phyloP scores from a whole-genome alignment of 2,888 invertebrate genomes.

The Pammene aurita region DNA sequence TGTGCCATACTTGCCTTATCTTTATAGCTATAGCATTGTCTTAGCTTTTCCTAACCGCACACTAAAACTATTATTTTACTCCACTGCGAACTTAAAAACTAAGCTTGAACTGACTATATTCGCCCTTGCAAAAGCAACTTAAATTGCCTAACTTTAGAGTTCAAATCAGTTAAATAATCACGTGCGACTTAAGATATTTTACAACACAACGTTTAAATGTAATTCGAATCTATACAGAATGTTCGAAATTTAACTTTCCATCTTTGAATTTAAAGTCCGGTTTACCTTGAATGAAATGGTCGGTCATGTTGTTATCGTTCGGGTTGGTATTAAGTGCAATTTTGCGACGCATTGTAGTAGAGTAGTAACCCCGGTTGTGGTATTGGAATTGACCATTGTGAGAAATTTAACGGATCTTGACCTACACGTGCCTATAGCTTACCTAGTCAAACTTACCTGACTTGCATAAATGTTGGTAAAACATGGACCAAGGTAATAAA shows the following conservation, averaged over 20 bases:
- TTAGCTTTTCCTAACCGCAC: constrained; percentile 15
- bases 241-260: neutral
- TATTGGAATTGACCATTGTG: constrained; percentile 49
- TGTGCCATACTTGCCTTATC: constrained; percentile 1
- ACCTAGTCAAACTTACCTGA: neutral
- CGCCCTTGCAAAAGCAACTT: neutral
- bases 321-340: constrained; percentile 14
- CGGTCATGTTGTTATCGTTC: neutral
- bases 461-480: no score
- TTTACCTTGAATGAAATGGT: neutral
- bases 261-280: neutral
- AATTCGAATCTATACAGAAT: neutral
- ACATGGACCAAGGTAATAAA: no score
- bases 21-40: constrained; percentile 10
- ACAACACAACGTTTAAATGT: neutral
- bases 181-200: neutral
- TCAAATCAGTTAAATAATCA: neutral
- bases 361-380: constrained; percentile 39
- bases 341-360: constrained; percentile 41
- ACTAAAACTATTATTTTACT: constrained; percentile 35
- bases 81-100: neutral
- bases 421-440: neutral
- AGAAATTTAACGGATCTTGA: constrained; percentile 14
- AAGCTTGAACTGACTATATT: neutral
- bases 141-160: neutral